Conservation (phyloP, 2,797 vertebrate species). For the Simalia tracyae region DNA sequence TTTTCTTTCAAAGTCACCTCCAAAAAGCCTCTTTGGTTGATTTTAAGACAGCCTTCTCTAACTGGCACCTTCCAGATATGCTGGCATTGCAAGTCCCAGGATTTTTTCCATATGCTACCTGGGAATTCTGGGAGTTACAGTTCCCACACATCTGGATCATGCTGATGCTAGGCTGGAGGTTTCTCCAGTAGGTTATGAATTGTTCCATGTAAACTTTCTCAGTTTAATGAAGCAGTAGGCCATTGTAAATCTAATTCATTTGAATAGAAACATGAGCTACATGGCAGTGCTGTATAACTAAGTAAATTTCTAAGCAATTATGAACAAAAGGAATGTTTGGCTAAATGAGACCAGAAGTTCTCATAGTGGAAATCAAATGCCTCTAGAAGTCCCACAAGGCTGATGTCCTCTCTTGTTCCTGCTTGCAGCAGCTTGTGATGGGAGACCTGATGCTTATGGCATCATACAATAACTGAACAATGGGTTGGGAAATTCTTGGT, state of each 20-base stretch:
- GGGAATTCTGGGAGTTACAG: not conserved
- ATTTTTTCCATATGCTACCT: not conserved
- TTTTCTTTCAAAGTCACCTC: not conserved
- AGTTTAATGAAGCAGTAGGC: not conserved
- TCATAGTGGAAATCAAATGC: not conserved
- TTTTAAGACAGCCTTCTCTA: not conserved
- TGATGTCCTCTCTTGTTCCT: not conserved
- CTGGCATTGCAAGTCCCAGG: not conserved
- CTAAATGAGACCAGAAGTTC: not conserved
- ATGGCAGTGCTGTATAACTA: not conserved
- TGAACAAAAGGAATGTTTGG: not conserved
- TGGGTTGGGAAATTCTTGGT: not conserved
- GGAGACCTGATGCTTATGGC: not conserved
- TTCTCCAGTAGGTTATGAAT: not conserved
- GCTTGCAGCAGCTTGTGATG: not conserved
- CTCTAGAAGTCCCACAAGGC: not conserved
- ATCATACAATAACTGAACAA: not conserved
- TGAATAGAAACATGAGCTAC: not conserved
- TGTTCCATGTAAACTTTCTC: not conserved
- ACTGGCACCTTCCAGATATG: not conserved
- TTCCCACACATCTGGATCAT: not conserved
- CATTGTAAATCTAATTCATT: not conserved
- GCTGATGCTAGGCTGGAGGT: not conserved
- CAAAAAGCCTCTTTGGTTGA: not conserved
- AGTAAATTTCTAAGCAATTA: not conserved